Evolutionary conservation across 1,140 invertebrate genomes (phyloP), one percentile per base, ranked within the genome.

Genomic region (Conus ventricosus): DNA sequence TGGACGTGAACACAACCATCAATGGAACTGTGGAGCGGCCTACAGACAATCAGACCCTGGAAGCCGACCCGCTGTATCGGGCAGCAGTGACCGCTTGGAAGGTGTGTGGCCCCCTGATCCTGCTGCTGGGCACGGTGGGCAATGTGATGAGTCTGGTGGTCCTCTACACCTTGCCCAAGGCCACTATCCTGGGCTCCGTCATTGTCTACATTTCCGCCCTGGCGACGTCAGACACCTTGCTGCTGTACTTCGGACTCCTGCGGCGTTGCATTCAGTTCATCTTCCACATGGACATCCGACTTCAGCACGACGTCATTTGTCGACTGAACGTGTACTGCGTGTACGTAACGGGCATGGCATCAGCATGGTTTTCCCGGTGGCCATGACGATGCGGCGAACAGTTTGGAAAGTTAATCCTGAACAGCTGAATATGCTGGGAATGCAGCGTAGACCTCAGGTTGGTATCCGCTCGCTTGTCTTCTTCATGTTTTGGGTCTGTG

Each of bases 111-210:
- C 89, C 89, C 1, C 54, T 90, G 20, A 83, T 92, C 11, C 60
- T 92, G 23, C n/a, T 90, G 5, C 84, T 92, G 25, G 91, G 92
- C n/a, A 90, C 89, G 1, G 4, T 90, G 8, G 91, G 91, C 6
- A 91, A 92, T 84, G n/a, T 91, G 55, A 57, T 91, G 75, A 88
- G 84, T 15, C 85, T 92, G 39, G 20, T 90, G 27, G 67, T 90
- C 4, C 55, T 92, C 51, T 23, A 71, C 13, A 71, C 67, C 6
- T 15, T 85, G 53, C 51, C 81, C 81, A 53, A 89, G 23, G 11
- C 20, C 39, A 7, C 54, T 11, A 0, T 23, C 54, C 20, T 60
- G 53, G 20, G 17, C 39, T 57, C 55, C 27, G 17, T 71, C 17
- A 20, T 23, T 87, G 13, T 51, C 75, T 83, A 90, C 71, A 81